phyloP scores from a whole-genome alignment of 2,888 invertebrate genomes.

The Sphinx pinastri region DNA sequence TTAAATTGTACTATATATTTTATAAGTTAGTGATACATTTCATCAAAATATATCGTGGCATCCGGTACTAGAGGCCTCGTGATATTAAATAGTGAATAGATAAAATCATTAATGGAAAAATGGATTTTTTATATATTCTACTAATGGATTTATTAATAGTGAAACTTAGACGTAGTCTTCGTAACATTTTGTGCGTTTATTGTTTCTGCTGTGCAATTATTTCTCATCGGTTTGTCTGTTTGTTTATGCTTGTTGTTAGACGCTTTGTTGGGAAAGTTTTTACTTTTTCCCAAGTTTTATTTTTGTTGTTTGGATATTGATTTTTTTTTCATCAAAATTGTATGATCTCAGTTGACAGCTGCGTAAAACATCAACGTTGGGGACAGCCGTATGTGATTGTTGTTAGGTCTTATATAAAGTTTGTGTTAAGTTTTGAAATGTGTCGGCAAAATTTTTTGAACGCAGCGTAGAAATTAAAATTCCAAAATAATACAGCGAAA shows the following conservation, averaged over 20 bases:
- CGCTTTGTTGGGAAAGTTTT: slow-evolving; percentile 60
- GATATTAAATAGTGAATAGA: slow-evolving; percentile 83
- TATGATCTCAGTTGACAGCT: slow-evolving; percentile 80
- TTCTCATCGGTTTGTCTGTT: slow-evolving; percentile 66
- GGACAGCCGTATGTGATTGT: slow-evolving; percentile 74
- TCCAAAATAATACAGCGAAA: slow-evolving; percentile 63
- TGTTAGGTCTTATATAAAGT: slow-evolving; percentile 64
- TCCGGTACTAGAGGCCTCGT: slow-evolving; percentile 77
- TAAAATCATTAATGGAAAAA: slow-evolving; percentile 81
- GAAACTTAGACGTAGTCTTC: slow-evolving; percentile 77
- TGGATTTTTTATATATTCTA: slow-evolving; percentile 83
- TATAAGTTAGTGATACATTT: slow-evolving; percentile 70
- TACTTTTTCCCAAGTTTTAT: slow-evolving; percentile 60
- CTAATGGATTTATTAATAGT: slow-evolving; percentile 82
- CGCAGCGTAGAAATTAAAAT: slow-evolving; percentile 54
- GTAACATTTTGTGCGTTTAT: slow-evolving; percentile 72
- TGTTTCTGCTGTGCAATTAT: slow-evolving; percentile 82
- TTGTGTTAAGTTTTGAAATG: slow-evolving; percentile 76
- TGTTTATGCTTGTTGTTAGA: slow-evolving; percentile 66
- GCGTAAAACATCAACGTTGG: slow-evolving; percentile 69
- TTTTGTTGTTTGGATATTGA: slow-evolving; percentile 55
- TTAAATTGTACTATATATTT: slow-evolving; percentile 79
- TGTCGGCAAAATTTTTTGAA: slow-evolving; percentile 70
- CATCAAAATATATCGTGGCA: slow-evolving; percentile 74
- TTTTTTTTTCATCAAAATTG: slow-evolving; percentile 64